A percentile compares a stretch with the other conserved stretches of the same genome.
Conservation (phyloP, 2,888 invertebrate genomes). For the Cataglyphis livida region DNA sequence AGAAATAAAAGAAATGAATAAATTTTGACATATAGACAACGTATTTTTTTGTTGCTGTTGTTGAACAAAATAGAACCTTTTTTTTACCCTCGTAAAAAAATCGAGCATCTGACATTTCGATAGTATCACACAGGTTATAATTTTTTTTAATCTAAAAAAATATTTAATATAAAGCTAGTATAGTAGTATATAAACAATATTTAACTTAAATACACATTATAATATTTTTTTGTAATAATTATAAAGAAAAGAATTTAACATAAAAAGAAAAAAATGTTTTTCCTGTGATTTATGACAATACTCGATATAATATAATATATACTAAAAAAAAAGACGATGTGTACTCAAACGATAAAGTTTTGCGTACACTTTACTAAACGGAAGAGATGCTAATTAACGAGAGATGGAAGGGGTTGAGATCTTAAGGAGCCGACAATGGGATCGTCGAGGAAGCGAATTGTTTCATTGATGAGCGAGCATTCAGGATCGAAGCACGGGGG, state of each 20-base stretch:
- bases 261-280: no score
- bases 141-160: not conserved
- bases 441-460: constrained; percentile 77
- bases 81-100: not conserved
- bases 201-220: not conserved
- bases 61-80: not conserved
- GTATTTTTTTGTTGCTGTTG: not conserved
- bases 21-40: not conserved
- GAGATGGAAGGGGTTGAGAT: constrained; percentile 4
- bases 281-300: not conserved
- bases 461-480: constrained; percentile 85
- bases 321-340: not conserved
- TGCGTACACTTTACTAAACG: not conserved
- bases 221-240: not conserved
- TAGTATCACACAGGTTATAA: not conserved
- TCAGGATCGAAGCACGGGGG: constrained; percentile 70
- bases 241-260: not conserved
- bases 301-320: not conserved
- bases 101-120: not conserved
- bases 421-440: constrained; percentile 70
- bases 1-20: constrained; percentile 32
- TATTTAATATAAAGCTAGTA: not conserved
- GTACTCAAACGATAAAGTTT: not conserved
- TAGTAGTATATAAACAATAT: not conserved
- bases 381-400: constrained; percentile 16